A percentile compares a stretch with the other conserved stretches of the same genome.
Evolutionary conservation across 2,113 vertebrate genomes (phyloP).

Genomic region (Corythaixoides concolor): DNA sequence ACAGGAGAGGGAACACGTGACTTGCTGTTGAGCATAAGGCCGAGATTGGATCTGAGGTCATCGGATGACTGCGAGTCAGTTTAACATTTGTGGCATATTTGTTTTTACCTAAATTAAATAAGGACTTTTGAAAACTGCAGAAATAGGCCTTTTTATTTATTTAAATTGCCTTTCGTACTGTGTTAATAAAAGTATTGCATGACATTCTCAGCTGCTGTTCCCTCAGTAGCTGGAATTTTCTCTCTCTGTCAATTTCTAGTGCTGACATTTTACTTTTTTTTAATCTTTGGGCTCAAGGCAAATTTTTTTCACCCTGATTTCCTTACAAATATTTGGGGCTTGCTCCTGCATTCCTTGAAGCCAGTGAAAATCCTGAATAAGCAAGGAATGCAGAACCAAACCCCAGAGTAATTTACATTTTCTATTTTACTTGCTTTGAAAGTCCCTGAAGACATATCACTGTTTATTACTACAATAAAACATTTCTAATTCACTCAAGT

Average conservation of each 20-base stretch:
- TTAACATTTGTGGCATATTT: constrained; percentile 13
- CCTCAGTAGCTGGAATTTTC: constrained; percentile 1
- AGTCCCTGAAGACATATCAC: constrained; percentile 24
- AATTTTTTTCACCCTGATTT: constrained; percentile 34
- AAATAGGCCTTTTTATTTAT: constrained; percentile 24
- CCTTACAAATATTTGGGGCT: constrained; percentile 30
- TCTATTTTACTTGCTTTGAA: constrained; percentile 14
- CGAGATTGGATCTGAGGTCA: not conserved
- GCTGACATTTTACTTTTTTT: constrained; percentile 39
- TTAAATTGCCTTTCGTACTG: not conserved
- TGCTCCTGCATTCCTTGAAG: constrained; percentile 26
- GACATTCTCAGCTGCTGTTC: constrained; percentile 22
- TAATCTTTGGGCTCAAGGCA: constrained; percentile 17
- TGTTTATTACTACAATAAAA: constrained; percentile 52
- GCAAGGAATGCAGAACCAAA: constrained; percentile 15
- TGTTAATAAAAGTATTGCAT: constrained; percentile 44
- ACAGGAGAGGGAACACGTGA: not conserved
- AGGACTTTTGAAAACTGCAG: not conserved
- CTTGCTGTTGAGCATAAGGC: not conserved
- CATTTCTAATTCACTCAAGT: constrained; percentile 53
- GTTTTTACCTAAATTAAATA: constrained; percentile 20
- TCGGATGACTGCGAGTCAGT: not conserved
- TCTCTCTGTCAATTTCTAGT: not conserved
- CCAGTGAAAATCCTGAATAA: constrained; percentile 11
- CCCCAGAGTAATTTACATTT: constrained; percentile 4